phyloP scores from a whole-genome alignment of 2,797 vertebrate species.

The Toxotes lorentzi region DNA sequence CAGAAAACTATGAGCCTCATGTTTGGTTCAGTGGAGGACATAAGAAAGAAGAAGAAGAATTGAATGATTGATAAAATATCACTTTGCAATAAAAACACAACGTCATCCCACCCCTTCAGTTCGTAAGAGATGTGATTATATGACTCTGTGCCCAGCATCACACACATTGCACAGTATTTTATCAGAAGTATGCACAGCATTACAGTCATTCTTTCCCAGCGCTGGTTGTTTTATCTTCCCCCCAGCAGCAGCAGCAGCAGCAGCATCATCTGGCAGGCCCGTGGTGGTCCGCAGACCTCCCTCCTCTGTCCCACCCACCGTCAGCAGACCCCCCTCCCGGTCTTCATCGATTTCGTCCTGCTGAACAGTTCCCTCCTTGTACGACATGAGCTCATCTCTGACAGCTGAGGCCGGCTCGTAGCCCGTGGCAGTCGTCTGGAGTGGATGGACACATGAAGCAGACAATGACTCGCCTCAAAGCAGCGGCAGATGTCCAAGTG shows the following conservation, averaged over 20 bases:
- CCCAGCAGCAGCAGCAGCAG: constrained; percentile 46
- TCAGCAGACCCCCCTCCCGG: constrained; percentile 35
- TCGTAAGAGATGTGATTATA: neutral
- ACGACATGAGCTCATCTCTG: constrained; percentile 45
- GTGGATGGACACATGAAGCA: constrained; percentile 56
- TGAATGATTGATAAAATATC: no score
- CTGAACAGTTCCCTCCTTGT: constrained; percentile 59
- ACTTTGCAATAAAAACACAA: no score
- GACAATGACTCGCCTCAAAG: constrained; percentile 70
- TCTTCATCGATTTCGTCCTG: constrained; percentile 66
- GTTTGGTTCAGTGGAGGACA: no score
- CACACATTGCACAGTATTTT: neutral
- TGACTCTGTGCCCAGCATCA: neutral
- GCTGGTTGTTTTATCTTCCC: constrained; percentile 38
- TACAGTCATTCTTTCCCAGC: constrained; percentile 20
- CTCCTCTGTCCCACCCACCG: constrained; percentile 50
- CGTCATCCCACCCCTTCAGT: neutral
- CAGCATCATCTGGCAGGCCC: constrained; percentile 58
- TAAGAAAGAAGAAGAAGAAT: no score
- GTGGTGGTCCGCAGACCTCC: constrained; percentile 49
- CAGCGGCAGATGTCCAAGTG: constrained; percentile 74
- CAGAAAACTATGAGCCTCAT: no score
- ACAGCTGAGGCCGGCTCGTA: constrained; percentile 70
- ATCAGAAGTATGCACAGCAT: constrained; percentile 13
- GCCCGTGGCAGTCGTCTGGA: constrained; percentile 76